These are phyloP conservation scores for Isoperla grammatica DNA, from an alignment of 2,888 invertebrate species.

Conservation along the genomic window DNA sequence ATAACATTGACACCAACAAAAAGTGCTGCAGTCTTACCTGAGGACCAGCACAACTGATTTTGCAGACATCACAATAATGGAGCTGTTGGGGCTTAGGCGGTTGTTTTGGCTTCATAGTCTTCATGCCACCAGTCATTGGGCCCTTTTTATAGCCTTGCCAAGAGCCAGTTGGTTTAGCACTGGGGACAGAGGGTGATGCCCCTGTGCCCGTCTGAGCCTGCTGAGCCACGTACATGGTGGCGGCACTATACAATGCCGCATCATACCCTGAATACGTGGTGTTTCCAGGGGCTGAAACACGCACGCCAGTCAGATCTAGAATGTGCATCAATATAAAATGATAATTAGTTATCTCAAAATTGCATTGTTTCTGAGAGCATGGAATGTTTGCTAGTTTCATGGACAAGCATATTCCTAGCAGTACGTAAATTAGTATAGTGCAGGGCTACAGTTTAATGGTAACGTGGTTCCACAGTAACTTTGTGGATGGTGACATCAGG, in stretches of 20 bases:
- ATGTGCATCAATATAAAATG: conserved; percentile 37
- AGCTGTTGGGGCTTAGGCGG: conserved; percentile 89
- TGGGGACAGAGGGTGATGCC: conserved; percentile 21
- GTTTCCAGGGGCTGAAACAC: conserved; percentile 54
- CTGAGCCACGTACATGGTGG: conserved; percentile 90
- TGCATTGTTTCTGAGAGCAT: too few species aligned
- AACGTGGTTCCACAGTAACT: too few species aligned
- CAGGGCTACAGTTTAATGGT: too few species aligned
- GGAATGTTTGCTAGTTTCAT: too few species aligned
- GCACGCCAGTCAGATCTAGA: conserved; percentile 43
- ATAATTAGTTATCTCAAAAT: background rate
- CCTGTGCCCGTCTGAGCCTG: conserved; percentile 46
- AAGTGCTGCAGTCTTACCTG: conserved; percentile 50
- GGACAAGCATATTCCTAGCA: too few species aligned
- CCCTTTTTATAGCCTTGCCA: conserved; percentile 58
- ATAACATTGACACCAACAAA: too few species aligned
- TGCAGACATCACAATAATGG: conserved; percentile 98
- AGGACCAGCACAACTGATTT: conserved; percentile 94
- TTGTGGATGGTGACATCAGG: too few species aligned
- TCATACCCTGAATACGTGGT: conserved; percentile 83
- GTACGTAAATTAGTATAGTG: too few species aligned
- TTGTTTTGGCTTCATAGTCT: conserved; percentile 64
- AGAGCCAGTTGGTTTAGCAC: conserved; percentile 42
- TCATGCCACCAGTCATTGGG: conserved; percentile 42
- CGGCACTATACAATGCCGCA: conserved; percentile 92